Evolutionary conservation across 2,113 vertebrate species (phyloP).

Genomic region (Stigmatopora nigra): DNA sequence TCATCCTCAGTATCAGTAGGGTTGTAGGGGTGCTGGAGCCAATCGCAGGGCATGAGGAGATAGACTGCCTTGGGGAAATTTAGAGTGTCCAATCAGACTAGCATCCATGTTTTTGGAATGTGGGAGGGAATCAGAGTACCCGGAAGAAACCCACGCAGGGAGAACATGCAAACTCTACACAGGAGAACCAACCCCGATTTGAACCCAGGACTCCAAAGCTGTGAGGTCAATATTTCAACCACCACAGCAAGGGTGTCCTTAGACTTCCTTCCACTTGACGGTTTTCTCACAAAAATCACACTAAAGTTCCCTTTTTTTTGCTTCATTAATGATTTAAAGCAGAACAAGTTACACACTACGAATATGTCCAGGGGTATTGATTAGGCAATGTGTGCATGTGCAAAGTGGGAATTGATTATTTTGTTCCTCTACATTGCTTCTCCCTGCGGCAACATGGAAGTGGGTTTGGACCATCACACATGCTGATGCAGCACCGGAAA

Average conservation of each 20-base stretch:
- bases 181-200: too few relatives aligned
- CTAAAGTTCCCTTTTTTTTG: neutral
- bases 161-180: too few relatives aligned
- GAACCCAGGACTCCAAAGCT: too few relatives aligned
- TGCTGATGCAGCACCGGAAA: slow-evolving; percentile 19
- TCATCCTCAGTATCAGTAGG: too few relatives aligned
- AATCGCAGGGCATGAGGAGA: too few relatives aligned
- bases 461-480: slow-evolving; percentile 35
- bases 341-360: slow-evolving; percentile 25
- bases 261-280: neutral
- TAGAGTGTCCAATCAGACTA: too few relatives aligned
- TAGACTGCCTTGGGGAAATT: too few relatives aligned
- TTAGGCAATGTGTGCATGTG: slow-evolving; percentile 30
- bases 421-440: slow-evolving; percentile 35
- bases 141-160: too few relatives aligned
- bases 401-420: slow-evolving; percentile 40
- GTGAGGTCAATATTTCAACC: neutral
- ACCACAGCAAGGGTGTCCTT: neutral
- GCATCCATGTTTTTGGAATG: too few relatives aligned
- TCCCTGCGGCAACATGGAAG: slow-evolving; percentile 33
- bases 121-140: too few relatives aligned
- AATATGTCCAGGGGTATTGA: slow-evolving; percentile 34
- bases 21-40: too few relatives aligned
- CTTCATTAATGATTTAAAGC: slow-evolving; percentile 23
- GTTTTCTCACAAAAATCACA: neutral